Evolutionary conservation across 2,888 invertebrate species (phyloP), one percentile per base, ranked within the genome.

Genomic region (Choreutis nemorana): DNA sequence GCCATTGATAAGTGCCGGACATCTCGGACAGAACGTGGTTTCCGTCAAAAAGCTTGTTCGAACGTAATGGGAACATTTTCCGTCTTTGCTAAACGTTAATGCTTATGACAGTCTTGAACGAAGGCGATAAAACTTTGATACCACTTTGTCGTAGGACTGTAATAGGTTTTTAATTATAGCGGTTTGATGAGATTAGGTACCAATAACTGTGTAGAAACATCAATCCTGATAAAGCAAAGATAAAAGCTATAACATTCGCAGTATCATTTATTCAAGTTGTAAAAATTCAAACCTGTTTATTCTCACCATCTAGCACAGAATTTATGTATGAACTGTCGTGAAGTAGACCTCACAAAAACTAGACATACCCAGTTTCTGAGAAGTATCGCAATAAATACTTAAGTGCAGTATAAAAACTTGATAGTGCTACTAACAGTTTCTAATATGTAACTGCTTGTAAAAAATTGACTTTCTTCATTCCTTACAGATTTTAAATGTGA

Each of bases 201-300:
- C 9, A 22, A 12, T 21, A 7, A 14, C 12, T 20, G 20, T 15
- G n/a, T 15, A 34, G 29, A 28, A 32, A 39, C 33, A 31, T 34
- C 24, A 33, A 39, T 39, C 36, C 35, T 35, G 37, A 39, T 39
- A 28, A 24, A 32, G 33, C 34, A 36, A 32, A 26, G n/a, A 12
- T 13, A 23, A 29, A 25, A 22, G 26, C 18, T 26, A 6, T 22
- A 23, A 25, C 18, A 15, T 15, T 16, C 15, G 9, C 22, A 34
- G 32, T 31, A 33, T 31, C 32, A 31, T 28, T 32, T 28, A 32
- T 38, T 38, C n/a, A n/a, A 38, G 39, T 56, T 49, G 49, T 48
- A 42, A 45, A 50, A 53, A 64, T 60, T 55, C 53, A 45, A 40
- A 45, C 40, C 51, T n/a, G n/a, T n/a, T n/a, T n/a, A n/a, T n/a